Evolutionary conservation across 64 coral and sea anemone genomes (phyloP), one percentile per base, ranked within the genome.

Genomic region (Acropora tenuis): DNA sequence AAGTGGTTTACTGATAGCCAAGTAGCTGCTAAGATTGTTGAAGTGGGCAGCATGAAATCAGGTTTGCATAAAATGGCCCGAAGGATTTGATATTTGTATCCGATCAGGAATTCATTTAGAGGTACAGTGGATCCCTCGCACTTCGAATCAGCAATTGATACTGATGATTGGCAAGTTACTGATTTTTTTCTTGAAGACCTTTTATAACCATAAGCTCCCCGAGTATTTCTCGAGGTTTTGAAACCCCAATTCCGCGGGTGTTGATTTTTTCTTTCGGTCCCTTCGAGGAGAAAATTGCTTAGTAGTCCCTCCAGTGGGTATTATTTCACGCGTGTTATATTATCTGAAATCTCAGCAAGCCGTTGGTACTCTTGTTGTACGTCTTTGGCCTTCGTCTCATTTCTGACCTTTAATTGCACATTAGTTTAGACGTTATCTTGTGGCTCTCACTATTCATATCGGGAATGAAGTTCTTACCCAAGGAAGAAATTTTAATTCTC

Each of bases 181-280:
- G 43, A 87, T 5, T 73, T 87, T 10, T 69, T 72, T 71, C 58
- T 87, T 45, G 66, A 87, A 46, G 63, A 61, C 43, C 20, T 73
- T 41, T 74, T 55, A 0, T 55, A 68, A 68, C 17, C 63, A 68
- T 48, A 88, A 88, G 71, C 2, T 88, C 15, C 69, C 65, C 30
- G 46, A 46, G 43, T 88, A 73, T n/a, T 88, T 74, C 43, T 89
- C 88, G 16, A 77, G 76, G 63, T 79, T 89, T 89, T 90, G 88
- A 60, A 90, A 90, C 44, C 88, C 77, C 2, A 79, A 80, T 71
- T 17, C 88, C 2, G 12, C 88, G 52, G 88, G 88, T 13, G 59
- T 90, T 13, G 59, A 90, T 40, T 80, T 80, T 30, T 90, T 66
- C n/a, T n/a, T n/a, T n/a, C n/a, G n/a, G n/a, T 4, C 49, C 49